Conservation (phyloP, 2,797 vertebrate genomes). For the Gadopsis bispinosus region DNA sequence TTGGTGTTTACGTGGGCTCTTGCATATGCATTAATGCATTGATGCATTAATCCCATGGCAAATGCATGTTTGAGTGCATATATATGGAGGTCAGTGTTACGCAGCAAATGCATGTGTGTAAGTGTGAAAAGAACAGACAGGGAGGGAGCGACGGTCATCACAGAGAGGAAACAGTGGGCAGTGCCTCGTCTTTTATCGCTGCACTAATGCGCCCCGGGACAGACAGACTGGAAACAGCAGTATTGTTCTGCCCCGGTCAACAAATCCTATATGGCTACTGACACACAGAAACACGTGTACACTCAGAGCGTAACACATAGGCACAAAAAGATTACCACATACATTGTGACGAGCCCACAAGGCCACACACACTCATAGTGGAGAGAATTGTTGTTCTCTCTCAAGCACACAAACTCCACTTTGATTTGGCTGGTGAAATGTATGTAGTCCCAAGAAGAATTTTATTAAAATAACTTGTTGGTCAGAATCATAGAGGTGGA, state of each 20-base stretch:
- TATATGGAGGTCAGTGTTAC: conserved; percentile 30
- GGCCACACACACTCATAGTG: conserved; percentile 23
- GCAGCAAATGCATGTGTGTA: conserved; percentile 21
- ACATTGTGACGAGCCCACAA: conserved; percentile 23
- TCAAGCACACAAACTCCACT: conserved; percentile 12
- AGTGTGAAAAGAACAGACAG: conserved; percentile 52
- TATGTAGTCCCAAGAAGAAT: not conserved
- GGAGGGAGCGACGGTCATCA: conserved; percentile 57
- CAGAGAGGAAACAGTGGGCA: conserved; percentile 82
- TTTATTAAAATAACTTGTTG: conserved; percentile 6
- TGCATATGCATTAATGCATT: no score
- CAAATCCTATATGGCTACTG: conserved; percentile 63
- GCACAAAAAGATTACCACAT: conserved; percentile 39
- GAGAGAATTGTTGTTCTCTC: conserved; percentile 4
- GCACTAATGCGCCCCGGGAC: conserved; percentile 83
- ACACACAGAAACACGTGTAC: conserved; percentile 57
- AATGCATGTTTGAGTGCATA: conserved; percentile 3
- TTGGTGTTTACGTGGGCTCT: not conserved
- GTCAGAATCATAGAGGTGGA: conserved; percentile 32
- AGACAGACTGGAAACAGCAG: conserved; percentile 79
- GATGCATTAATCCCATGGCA: not conserved
- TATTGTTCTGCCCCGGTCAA: conserved; percentile 79
- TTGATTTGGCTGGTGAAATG: not conserved
- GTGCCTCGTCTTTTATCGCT: conserved; percentile 80
- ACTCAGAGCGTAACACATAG: conserved; percentile 24